Conservation (phyloP, 2,113 vertebrate species). For the Rhabdomys dilectus region DNA sequence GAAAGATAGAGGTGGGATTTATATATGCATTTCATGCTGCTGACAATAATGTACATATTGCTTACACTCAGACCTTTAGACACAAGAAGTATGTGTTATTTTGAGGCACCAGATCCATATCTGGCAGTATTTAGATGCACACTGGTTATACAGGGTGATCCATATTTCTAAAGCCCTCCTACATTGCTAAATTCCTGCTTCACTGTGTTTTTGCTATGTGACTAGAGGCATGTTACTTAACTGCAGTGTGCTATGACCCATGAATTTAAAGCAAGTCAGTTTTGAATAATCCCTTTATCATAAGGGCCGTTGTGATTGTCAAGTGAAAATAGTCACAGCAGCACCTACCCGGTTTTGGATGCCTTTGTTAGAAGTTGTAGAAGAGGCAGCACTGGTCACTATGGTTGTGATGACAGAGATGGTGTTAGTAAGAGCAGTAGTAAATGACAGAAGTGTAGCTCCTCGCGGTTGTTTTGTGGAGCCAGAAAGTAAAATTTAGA, state of each 20-base stretch:
- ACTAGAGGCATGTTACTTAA: background rate
- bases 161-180: background rate
- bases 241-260: background rate
- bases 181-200: background rate
- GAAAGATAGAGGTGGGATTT: background rate
- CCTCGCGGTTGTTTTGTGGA: background rate
- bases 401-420: accelerated
- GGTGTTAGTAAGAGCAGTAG: background rate
- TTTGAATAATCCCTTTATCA: background rate
- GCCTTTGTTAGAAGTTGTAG: background rate
- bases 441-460: background rate
- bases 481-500: conserved; percentile 21
- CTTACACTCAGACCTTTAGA: background rate
- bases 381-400: accelerated
- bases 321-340: background rate
- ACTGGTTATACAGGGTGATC: background rate
- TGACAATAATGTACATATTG: background rate
- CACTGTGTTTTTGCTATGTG: background rate
- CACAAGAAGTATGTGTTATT: background rate
- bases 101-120: background rate
- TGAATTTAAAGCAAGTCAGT: conserved; percentile 7
- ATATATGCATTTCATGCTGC: no score
- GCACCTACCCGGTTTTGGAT: background rate
- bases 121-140: no score
- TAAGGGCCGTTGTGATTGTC: background rate